Conservation (phyloP, 2,888 invertebrate species). For the Callinectes sapidus region DNA sequence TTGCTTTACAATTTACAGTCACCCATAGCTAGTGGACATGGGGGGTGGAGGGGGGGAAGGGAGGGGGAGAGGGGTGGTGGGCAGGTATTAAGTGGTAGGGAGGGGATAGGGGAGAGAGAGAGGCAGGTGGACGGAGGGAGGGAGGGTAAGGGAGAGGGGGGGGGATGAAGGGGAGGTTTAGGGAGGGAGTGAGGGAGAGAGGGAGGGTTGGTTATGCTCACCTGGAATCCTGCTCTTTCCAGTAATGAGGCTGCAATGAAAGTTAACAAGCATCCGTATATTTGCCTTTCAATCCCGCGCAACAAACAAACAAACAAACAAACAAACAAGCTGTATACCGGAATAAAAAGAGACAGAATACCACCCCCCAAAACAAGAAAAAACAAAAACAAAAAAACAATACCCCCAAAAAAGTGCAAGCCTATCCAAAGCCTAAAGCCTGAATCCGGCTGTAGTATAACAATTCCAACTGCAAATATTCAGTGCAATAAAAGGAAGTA, state of each 20-base stretch:
- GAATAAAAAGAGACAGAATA: too few relatives aligned
- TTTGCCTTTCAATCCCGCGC: constrained; percentile 12
- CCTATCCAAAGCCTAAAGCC: background rate
- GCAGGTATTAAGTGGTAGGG: background rate
- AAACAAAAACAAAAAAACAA: background rate
- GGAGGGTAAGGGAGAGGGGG: background rate
- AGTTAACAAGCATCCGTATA: constrained; percentile 36
- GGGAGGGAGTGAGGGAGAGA: background rate
- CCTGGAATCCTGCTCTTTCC: constrained; percentile 20
- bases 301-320: too few relatives aligned
- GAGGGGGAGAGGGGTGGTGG: background rate
- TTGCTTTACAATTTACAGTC: background rate
- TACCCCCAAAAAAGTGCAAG: too few relatives aligned
- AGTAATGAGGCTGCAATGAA: constrained; percentile 27
- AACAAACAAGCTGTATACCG: too few relatives aligned
- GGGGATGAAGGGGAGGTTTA: background rate
- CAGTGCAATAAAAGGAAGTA: constrained; percentile 17
- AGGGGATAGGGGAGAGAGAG: background rate
- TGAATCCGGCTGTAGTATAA: background rate
- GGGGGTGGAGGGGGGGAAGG: background rate
- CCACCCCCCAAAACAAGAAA: background rate
- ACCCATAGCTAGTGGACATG: background rate
- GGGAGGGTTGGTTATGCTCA: background rate
- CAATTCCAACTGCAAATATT: constrained; percentile 3
- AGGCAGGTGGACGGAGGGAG: background rate